phyloP scores from a whole-genome alignment of 2,888 invertebrate species.

The Lithophane semibrunnea region DNA sequence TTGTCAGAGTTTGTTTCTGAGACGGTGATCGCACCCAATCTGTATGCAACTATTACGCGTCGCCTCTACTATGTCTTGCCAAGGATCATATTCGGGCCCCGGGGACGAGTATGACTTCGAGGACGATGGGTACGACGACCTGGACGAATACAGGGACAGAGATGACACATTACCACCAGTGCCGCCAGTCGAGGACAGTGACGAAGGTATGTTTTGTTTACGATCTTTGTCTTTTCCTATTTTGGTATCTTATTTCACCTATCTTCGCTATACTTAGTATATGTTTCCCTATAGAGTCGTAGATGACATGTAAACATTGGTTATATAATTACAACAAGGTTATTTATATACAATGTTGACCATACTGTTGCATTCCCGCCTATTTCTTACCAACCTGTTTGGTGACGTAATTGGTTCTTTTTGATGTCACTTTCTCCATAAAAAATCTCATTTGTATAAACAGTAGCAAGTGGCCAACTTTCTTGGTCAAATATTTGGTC shows the following conservation, averaged over 20 bases:
- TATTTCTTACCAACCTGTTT: conserved; percentile 77
- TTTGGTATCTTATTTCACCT: conserved; percentile 77
- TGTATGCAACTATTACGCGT: conserved; percentile 90
- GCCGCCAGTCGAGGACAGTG: conserved; percentile 91
- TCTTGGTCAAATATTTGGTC: conserved; percentile 28
- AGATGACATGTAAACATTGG: conserved; percentile 76
- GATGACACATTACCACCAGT: conserved; percentile 89
- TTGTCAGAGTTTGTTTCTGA: conserved; percentile 82
- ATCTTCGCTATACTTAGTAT: conserved; percentile 62
- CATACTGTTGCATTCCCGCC: conserved; percentile 80
- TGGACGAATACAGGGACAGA: conserved; percentile 92
- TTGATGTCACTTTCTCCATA: conserved; percentile 82
- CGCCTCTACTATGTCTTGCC: conserved; percentile 91
- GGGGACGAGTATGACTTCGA: conserved; percentile 94
- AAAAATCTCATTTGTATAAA: conserved; percentile 46
- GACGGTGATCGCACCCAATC: conserved; percentile 85
- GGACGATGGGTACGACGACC: conserved; percentile 93
- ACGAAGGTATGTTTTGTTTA: conserved; percentile 90
- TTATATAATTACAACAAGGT: conserved; percentile 79
- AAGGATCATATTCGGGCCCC: conserved; percentile 92
- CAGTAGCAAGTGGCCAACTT: conserved; percentile 46
- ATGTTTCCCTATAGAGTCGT: conserved; percentile 59
- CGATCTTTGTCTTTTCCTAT: conserved; percentile 76
- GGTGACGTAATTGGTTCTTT: conserved; percentile 83
- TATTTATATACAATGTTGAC: conserved; percentile 66